Base-by-base conservation (phyloP, 1,140 invertebrate genomes). In the Papilio dardanus region DNA sequence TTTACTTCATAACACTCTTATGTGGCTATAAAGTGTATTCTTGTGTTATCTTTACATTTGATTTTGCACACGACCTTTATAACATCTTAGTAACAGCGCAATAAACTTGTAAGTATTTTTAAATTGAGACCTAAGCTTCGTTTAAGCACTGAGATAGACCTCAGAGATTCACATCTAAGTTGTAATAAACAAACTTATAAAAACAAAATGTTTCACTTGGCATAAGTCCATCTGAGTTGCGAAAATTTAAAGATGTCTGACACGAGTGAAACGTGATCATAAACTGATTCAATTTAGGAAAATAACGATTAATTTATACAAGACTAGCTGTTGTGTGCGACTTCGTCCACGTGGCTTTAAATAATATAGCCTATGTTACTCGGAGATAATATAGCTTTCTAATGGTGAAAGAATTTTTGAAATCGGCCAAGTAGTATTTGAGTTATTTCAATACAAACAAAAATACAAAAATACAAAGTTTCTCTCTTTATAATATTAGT, bases 21-120 rank as follows among this genome's bases (percentile, higher is more conserved):
- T n/a, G n/a, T n/a, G n/a, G n/a, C n/a, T n/a, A n/a, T n/a, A n/a
- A n/a, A n/a, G n/a, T n/a, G n/a, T n/a, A 33, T 33, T 33, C 2
- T 33, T 33, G 7, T 33, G 31, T 33, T 33, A 33, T 54, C 50
- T 54, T n/a, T 58, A 58, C 14, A 28, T 58, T 28, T 28, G 2
- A 62, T 28, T 62, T 30, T 62, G 54, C 24, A 62, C 24, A 30
- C 21, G 54, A 62, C 24, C 54, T 62, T 62, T 62, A 62, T 14
- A 62, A 62, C 21, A 1, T 62, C 24, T 62, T 62, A 28, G 54
- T 28, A 14, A 62, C 12, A 62, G 12, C 12, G 24, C 54, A 28
- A 62, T 62, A 62, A 62, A 62, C 10, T 62, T 62, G 54, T 62
- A 24, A 54, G 50, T 54, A 62, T 62, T 28, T 62, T 62, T 62